Percentiles rank a stretch among this genome's conserved stretches.
Conservation (phyloP, 2,888 invertebrate genomes). For the Melangyna quadrimaculata region DNA sequence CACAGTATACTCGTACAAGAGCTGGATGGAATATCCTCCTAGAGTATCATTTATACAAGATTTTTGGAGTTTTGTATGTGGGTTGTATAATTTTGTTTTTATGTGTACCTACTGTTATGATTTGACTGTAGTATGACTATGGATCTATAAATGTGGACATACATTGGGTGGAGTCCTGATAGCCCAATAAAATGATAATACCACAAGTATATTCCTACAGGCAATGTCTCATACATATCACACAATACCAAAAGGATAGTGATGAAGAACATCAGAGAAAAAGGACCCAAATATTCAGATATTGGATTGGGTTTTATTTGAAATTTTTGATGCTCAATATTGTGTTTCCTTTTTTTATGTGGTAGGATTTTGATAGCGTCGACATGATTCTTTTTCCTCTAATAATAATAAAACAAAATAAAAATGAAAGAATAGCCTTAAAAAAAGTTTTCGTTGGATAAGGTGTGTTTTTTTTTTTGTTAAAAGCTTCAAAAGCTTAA, state of each 20-base stretch:
- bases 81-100: slow-evolving; percentile 55
- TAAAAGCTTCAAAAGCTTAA: neutral
- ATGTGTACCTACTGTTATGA: slow-evolving; percentile 57
- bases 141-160: slow-evolving; percentile 68
- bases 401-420: slow-evolving; percentile 4
- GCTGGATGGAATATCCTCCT: slow-evolving; percentile 35
- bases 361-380: slow-evolving; percentile 43
- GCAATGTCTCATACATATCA: slow-evolving; percentile 35
- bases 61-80: slow-evolving; percentile 39
- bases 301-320: slow-evolving; percentile 62
- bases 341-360: slow-evolving; percentile 18
- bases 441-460: neutral
- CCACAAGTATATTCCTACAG: slow-evolving; percentile 62
- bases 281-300: slow-evolving; percentile 32
- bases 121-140: slow-evolving; percentile 48
- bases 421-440: neutral
- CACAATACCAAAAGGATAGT: slow-evolving; percentile 30
- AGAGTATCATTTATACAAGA: slow-evolving; percentile 35
- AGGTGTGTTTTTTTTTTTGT: neutral
- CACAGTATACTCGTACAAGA: neutral
- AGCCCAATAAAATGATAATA: slow-evolving; percentile 71
- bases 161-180: slow-evolving; percentile 68
- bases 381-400: slow-evolving; percentile 37
- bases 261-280: neutral
- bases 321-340: slow-evolving; percentile 10